phyloP scores from a whole-genome alignment of 2,888 invertebrate species.

The Yponomeuta plumbellus region DNA sequence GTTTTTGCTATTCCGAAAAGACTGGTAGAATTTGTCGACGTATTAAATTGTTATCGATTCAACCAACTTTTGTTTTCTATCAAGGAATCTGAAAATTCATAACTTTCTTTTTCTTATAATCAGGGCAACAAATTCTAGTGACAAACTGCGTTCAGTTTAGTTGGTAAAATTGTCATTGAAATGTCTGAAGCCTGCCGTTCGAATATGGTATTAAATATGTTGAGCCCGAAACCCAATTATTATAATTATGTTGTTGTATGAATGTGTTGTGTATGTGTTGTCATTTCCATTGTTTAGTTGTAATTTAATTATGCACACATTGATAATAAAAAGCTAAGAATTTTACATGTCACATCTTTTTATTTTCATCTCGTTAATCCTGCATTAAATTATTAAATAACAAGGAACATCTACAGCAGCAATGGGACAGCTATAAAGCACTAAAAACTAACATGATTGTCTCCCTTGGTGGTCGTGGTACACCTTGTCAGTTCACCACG shows the following conservation, averaged over 20 bases:
- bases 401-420: conserved; percentile 1
- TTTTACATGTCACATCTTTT: conserved; percentile 52
- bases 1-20: no score
- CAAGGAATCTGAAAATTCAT: no score
- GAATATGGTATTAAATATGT: background rate
- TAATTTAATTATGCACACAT: conserved; percentile 30
- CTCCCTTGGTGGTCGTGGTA: background rate
- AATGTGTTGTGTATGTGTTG: conserved; percentile 49
- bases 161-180: no score
- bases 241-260: conserved; percentile 33
- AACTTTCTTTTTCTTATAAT: no score
- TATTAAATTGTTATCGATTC: no score
- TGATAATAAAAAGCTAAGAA: conserved; percentile 59
- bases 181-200: background rate
- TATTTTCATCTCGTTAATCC: conserved; percentile 42
- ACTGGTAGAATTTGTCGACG: no score
- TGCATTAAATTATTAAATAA: conserved; percentile 15
- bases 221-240: background rate
- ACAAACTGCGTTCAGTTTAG: no score
- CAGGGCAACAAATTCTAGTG: no score
- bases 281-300: conserved; percentile 34
- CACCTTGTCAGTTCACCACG: no score
- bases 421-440: background rate
- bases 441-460: background rate
- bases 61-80: no score